These are phyloP conservation scores for Clarias platycephalus DNA, from an alignment of 2,797 vertebrate genomes.

Conservation along the genomic window DNA sequence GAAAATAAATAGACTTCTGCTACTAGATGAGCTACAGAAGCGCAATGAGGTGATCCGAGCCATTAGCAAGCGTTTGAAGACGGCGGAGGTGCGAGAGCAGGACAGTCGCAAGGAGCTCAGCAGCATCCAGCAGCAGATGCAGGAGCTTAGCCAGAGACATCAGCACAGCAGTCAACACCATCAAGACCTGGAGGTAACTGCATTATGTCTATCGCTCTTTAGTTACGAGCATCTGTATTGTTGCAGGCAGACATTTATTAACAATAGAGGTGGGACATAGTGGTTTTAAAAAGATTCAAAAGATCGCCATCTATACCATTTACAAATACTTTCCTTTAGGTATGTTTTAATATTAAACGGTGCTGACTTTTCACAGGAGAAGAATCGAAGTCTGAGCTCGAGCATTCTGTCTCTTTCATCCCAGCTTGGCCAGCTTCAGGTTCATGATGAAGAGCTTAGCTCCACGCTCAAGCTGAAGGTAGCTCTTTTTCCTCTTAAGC, in stretches of 20 bases:
- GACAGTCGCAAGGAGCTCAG: conserved; percentile 71
- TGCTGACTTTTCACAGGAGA: conserved; percentile 70
- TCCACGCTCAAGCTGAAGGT: conserved; percentile 88
- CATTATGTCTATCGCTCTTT: background rate
- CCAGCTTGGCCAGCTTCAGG: conserved; percentile 82
- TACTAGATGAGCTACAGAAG: conserved; percentile 81
- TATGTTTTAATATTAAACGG: background rate
- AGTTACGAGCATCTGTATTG: background rate
- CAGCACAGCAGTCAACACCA: conserved; percentile 68
- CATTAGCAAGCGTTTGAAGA: conserved; percentile 74
- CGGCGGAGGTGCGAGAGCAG: conserved; percentile 74
- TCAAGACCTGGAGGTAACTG: conserved; percentile 78
- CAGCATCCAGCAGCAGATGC: conserved; percentile 71
- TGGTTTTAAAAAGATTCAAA: background rate
- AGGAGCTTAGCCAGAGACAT: conserved; percentile 73
- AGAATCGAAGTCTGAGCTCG: conserved; percentile 80
- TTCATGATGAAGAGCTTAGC: conserved; percentile 82
- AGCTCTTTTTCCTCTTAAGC: background rate
- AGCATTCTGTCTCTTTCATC: conserved; percentile 79
- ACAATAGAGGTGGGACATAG: background rate
- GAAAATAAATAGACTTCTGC: background rate
- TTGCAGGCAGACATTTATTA: background rate
- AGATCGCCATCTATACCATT: background rate
- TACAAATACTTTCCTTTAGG: background rate
- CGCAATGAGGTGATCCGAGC: conserved; percentile 80